phyloP scores from a whole-genome alignment of 2,888 invertebrate genomes.

The Seira ritae region DNA sequence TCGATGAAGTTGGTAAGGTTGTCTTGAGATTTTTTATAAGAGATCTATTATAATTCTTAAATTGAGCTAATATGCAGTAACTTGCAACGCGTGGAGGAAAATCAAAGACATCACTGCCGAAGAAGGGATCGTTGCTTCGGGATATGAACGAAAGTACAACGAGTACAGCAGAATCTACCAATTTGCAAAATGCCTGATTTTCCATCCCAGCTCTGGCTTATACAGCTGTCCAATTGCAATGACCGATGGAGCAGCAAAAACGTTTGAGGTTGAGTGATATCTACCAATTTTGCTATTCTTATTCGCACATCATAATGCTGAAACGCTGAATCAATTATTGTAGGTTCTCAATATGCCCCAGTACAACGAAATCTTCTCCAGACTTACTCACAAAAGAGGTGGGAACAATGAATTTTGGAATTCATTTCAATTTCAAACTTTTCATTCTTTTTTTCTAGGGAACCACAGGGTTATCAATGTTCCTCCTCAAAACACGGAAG shows the following conservation, averaged over 20 bases:
- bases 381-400: constrained; percentile 74
- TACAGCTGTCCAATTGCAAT: constrained; percentile 79
- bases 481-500: constrained; percentile 76
- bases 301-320: too few species aligned
- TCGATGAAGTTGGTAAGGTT: constrained; percentile 76
- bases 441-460: constrained; percentile 74
- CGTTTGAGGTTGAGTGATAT: constrained; percentile 76
- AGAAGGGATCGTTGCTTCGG: constrained; percentile 78
- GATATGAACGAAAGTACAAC: constrained; percentile 76
- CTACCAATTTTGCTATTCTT: too few species aligned
- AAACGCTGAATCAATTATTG: constrained; percentile 26
- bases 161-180: constrained; percentile 77
- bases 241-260: constrained; percentile 80
- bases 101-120: constrained; percentile 78
- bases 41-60: too few species aligned
- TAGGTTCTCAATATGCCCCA: constrained; percentile 66
- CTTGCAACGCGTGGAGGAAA: constrained; percentile 78
- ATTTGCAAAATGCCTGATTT: constrained; percentile 78
- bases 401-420: too few species aligned
- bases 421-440: too few species aligned
- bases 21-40: too few species aligned
- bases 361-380: constrained; percentile 71
- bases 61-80: too few species aligned
- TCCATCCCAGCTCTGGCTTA: constrained; percentile 78
- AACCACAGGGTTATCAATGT: constrained; percentile 77